Conservation (phyloP, 2,888 invertebrate genomes). For the Trichopria drosophilae region DNA sequence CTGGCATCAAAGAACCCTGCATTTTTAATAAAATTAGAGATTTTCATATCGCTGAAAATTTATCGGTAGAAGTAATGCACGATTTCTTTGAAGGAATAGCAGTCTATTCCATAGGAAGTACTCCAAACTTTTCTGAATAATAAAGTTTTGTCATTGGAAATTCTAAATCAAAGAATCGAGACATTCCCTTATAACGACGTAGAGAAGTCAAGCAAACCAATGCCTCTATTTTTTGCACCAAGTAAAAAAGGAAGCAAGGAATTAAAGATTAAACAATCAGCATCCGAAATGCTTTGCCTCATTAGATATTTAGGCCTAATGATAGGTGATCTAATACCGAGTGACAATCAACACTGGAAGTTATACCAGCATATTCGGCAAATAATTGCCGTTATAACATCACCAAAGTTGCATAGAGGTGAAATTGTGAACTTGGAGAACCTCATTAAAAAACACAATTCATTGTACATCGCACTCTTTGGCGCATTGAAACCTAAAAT, state of each 20-base stretch:
- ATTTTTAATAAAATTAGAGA: conserved; percentile 26
- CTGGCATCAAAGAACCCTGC: conserved; percentile 31
- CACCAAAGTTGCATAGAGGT: conserved; percentile 15
- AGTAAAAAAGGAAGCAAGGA: too few species aligned
- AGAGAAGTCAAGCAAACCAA: conserved; percentile 26
- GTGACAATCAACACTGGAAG: too few species aligned
- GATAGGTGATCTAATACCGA: too few species aligned
- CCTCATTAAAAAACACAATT: conserved; percentile 16
- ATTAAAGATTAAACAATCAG: too few species aligned
- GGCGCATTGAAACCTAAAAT: conserved; percentile 16
- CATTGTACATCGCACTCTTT: conserved; percentile 17
- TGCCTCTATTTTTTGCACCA: conserved; percentile 26
- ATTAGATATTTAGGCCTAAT: too few species aligned
- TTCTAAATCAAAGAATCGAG: conserved; percentile 24
- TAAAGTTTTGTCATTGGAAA: conserved; percentile 24
- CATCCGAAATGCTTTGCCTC: too few species aligned
- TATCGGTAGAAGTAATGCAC: conserved; percentile 24
- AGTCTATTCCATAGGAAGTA: conserved; percentile 25
- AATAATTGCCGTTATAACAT: too few species aligned
- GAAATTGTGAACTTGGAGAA: conserved; percentile 15
- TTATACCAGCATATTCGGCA: too few species aligned
- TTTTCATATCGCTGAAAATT: conserved; percentile 29
- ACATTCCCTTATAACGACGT: conserved; percentile 24
- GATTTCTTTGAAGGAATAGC: conserved; percentile 29
- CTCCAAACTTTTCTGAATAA: conserved; percentile 20